A percentile compares a stretch with the other conserved stretches of the same genome.
phyloP scores from a whole-genome alignment of 2,113 vertebrate genomes.

The Psammodynastes pulverulentus region DNA sequence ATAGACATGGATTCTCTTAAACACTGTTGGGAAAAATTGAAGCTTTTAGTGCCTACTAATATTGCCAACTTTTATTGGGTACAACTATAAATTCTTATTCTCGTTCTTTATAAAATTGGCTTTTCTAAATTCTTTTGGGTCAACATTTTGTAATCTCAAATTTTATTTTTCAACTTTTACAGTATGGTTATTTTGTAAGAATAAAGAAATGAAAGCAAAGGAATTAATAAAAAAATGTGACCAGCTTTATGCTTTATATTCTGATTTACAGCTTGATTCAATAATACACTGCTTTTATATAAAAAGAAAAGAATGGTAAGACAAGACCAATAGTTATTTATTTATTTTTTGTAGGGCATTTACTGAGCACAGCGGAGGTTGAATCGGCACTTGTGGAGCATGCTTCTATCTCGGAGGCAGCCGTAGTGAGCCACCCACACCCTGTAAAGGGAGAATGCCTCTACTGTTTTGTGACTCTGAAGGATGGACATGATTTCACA shows the following conservation, averaged over 20 bases:
- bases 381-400: conserved; percentile 93
- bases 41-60: not conserved
- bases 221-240: not conserved
- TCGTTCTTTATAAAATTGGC: not conserved
- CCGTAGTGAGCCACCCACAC: conserved; percentile 88
- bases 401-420: conserved; percentile 79
- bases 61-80: not conserved
- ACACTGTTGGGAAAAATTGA: not conserved
- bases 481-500: conserved; percentile 78
- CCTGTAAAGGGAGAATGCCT: conserved; percentile 93
- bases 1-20: not conserved
- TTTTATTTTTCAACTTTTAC: not conserved
- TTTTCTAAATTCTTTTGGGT: not conserved
- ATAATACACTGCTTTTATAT: not conserved
- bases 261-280: not conserved
- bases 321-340: not conserved
- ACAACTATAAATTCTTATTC: not conserved
- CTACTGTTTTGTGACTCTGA: conserved; percentile 94
- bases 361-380: conserved; percentile 92
- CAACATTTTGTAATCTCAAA: not conserved
- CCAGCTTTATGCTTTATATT: not conserved
- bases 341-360: conserved; percentile 77
- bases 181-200: not conserved
- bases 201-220: not conserved
- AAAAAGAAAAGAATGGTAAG: not conserved